phyloP scores from a whole-genome alignment of 2,113 vertebrate genomes.

The Eonycteris spelaea region DNA sequence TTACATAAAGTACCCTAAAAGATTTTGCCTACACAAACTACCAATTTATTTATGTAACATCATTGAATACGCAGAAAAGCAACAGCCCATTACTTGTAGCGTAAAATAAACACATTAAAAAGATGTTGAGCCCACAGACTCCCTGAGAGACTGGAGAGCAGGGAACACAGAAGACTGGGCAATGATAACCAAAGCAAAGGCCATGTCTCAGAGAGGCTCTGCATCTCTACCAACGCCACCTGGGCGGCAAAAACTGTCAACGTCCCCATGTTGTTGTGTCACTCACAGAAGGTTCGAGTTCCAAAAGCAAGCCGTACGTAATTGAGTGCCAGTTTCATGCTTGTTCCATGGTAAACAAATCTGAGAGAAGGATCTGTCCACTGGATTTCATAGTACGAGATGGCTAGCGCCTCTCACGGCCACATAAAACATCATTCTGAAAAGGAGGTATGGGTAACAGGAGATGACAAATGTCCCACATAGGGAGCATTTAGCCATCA shows the following conservation, averaged over 20 bases:
- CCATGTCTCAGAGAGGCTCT: background rate
- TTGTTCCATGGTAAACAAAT: background rate
- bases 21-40: background rate
- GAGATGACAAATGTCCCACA: background rate
- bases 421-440: background rate
- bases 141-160: background rate
- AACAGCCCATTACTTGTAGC: background rate
- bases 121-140: background rate
- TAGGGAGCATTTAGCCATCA: background rate
- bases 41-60: background rate
- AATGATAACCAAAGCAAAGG: background rate
- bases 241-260: fast-evolving
- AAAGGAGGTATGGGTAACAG: background rate
- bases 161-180: background rate
- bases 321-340: background rate
- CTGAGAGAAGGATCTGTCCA: background rate
- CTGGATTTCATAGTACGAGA: background rate
- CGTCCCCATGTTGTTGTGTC: background rate
- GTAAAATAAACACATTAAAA: background rate
- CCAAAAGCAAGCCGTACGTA: too few relatives aligned
- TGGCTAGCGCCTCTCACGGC: too few relatives aligned
- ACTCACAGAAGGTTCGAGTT: background rate
- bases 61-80: background rate
- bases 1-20: background rate
- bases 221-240: fast-evolving